Evolutionary conservation across 2,888 invertebrate genomes (phyloP), one percentile per base, ranked within the genome.

Genomic region (Pammene aurita): DNA sequence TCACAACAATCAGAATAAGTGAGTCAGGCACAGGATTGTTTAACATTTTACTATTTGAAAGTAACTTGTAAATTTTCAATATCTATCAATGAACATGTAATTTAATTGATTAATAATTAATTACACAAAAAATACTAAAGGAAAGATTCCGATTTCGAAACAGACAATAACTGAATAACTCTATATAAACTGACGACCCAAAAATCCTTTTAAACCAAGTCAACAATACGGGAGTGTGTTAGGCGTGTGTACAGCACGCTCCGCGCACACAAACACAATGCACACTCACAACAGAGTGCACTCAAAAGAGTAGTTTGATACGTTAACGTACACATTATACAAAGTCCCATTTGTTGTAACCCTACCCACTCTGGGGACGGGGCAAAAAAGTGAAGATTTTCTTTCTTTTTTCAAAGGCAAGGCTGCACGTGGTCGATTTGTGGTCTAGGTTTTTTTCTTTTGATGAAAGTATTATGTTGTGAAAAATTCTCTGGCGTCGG

Each of bases 401-500:
- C 85, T 57, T 68, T 84, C 79, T 81, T 86, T 86, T 87, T 86
- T 84, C 79, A 80, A 82, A 82, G 82, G 74, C 80, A 82, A 81
- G 83, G 78, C 78, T 92, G 89, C 92, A 92, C 92, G 92, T 92
- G 92, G 91, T 92, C 80, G 88, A 85, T 81, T 87, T 90, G 92
- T 88, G 92, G 92, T 90, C 84, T 79, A 83, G 72, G 71, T 84
- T 86, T 88, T 88, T 86, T 84, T 79, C 78, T 79, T 86, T 84
- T 84, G 78, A 84, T 76, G 80, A 87, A 88, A 87, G 90, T 90
- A 89, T 90, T 84, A 88, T 85, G 84, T 86, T 85, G 76, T 80
- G 87, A 85, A 87, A 83, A 89, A 88, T 87, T 88, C 86, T 87
- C 86, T 76, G 78, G 78, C 66, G 73, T 73, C 75, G 73, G 80